Percentiles rank a stretch among this genome's conserved stretches.
Conservation (phyloP, 37 sponge, comb jelly and placozoan species). For the Crambe crambe region DNA sequence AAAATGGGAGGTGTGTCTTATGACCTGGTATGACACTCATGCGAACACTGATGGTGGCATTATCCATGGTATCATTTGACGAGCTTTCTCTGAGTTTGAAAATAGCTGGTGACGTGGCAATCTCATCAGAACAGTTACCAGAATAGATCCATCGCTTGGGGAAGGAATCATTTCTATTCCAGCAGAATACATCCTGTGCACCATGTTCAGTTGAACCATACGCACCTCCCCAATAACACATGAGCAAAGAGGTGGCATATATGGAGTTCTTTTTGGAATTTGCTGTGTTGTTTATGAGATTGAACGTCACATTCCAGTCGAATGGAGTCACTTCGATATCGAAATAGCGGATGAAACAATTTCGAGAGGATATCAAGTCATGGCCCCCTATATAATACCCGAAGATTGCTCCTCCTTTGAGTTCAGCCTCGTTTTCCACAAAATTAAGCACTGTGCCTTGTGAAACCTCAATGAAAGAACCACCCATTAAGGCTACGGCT, state of each 20-base stretch:
- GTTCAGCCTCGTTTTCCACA: constrained; percentile 45
- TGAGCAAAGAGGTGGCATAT: constrained; percentile 60
- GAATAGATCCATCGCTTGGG: constrained; percentile 30
- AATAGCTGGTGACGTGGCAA: constrained; percentile 29
- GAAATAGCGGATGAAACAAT: constrained; percentile 61
- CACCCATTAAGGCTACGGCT: constrained; percentile 61
- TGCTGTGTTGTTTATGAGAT: constrained; percentile 43
- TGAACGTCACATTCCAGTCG: constrained; percentile 47
- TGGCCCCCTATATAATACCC: constrained; percentile 34
- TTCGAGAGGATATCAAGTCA: constrained; percentile 60
- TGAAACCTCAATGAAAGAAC: constrained; percentile 31
- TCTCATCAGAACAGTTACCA: constrained; percentile 22
- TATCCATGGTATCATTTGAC: neutral
- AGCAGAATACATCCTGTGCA: constrained; percentile 44
- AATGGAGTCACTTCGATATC: constrained; percentile 12
- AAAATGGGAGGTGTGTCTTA: neutral
- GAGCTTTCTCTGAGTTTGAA: neutral
- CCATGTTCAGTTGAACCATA: constrained; percentile 1
- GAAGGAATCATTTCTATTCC: constrained; percentile 3
- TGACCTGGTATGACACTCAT: constrained; percentile 33
- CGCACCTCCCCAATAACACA: constrained; percentile 50
- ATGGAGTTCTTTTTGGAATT: constrained; percentile 38
- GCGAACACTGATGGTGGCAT: neutral
- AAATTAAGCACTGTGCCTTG: constrained; percentile 3
- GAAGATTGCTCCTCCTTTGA: constrained; percentile 72